Evolutionary conservation across 37 sponge, comb jelly and placozoan genomes (phyloP).

Genomic region (Lycopodina hypogea): DNA sequence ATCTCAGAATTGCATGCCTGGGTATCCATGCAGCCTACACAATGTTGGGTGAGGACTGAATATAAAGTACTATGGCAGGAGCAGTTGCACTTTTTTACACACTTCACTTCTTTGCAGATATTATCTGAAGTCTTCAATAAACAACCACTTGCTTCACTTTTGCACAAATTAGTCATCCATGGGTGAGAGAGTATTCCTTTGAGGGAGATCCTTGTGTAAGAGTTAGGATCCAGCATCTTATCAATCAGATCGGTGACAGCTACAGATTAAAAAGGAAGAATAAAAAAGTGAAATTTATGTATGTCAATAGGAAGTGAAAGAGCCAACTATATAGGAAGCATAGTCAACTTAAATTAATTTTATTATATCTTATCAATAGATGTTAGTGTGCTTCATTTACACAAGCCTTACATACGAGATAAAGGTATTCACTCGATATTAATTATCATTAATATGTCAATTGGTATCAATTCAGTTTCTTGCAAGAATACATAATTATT

Average conservation of each 20-base stretch:
- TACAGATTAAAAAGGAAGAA: not conserved
- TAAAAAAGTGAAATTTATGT: no score
- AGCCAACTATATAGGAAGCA: no score
- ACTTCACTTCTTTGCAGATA: not conserved
- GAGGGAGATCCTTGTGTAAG: conserved; percentile 43
- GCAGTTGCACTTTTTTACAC: conserved; percentile 7
- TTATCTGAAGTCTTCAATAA: not conserved
- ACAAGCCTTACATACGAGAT: not conserved
- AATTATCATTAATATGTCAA: no score
- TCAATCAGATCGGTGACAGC: conserved; percentile 37
- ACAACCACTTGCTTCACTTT: not conserved
- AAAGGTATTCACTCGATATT: not conserved
- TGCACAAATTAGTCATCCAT: conserved; percentile 30
- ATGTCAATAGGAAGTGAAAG: no score
- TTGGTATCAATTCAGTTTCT: no score
- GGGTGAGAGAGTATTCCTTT: conserved; percentile 62
- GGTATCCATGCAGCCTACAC: conserved; percentile 23
- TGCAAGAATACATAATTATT: no score
- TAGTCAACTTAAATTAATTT: no score
- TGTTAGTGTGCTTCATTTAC: not conserved
- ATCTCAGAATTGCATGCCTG: not conserved
- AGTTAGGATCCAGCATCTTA: conserved; percentile 54
- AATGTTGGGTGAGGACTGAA: no score
- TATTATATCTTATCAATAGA: no score
- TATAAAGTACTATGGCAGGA: conserved; percentile 7